Evolutionary conservation across 2,888 invertebrate genomes (phyloP).

Genomic region (Oscheius sp.): DNA sequence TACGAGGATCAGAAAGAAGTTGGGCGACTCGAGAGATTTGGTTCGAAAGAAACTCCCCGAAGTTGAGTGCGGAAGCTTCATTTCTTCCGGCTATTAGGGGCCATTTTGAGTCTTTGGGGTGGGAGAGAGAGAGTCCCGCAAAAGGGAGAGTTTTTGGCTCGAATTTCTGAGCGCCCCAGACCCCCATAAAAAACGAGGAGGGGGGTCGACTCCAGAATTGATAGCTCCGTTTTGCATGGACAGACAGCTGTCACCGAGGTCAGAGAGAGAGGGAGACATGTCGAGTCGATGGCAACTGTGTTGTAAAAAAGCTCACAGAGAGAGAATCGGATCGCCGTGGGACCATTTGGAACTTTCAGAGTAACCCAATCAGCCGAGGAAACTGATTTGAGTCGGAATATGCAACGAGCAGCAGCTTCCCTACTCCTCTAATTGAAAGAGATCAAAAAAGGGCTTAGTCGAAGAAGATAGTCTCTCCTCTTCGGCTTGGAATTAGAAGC

Average conservation of each 20-base stretch:
- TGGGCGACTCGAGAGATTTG: too few relatives aligned
- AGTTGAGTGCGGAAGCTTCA: too few relatives aligned
- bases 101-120: too few relatives aligned
- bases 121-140: too few relatives aligned
- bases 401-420: background rate
- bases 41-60: too few relatives aligned
- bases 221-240: slow-evolving; percentile 5
- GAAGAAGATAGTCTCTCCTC: background rate
- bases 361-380: background rate
- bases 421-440: slow-evolving; percentile 10
- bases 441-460: slow-evolving; percentile 3
- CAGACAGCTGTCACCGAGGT: slow-evolving; percentile 24
- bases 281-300: slow-evolving; percentile 4
- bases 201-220: slow-evolving; percentile 9
- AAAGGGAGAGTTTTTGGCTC: too few relatives aligned
- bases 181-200: background rate
- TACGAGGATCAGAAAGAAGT: too few relatives aligned
- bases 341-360: background rate
- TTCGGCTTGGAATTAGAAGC: slow-evolving; percentile 3
- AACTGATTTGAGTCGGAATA: background rate
- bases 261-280: background rate
- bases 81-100: too few relatives aligned
- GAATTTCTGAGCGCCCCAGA: background rate
- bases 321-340: background rate
- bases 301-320: background rate